Base-by-base conservation (phyloP, 1,140 invertebrate genomes). In the Rhynchophorus ferrugineus region DNA sequence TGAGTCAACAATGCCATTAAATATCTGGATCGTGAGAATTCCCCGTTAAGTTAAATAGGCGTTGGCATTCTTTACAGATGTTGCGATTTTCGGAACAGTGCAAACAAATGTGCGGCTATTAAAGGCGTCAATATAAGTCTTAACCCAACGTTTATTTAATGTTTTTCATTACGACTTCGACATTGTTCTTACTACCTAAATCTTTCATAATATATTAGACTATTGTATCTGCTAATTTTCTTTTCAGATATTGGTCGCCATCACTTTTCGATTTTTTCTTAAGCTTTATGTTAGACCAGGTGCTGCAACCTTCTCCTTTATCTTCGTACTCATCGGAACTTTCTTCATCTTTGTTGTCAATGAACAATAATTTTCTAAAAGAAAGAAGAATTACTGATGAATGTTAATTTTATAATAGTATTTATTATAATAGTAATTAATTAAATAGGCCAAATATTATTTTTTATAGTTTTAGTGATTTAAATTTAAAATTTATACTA, bases 321-420 rank as follows among this genome's bases (percentile, higher is more conserved):
- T 13, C 22, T n/a, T 53, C 50, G 19, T 34, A 33, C 5, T 33
- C 44, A n/a, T 33, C 21, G 9, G 43, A 46, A 20, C n/a, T 13
- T 7, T 33, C 35, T 11, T 49, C 47, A 14, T 51, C 49, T 3
- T 44, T 11, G 6, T 22, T 21, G 41, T 51, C 49, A 11, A 51
- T 37, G 19, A 51, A 51, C 19, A 51, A 37, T 33, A 51, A 17
- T 24, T 18, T 43, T 16, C 49, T 51, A 24, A 19, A 51, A 44
- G 24, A 0, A 8, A 37, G 3, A n/a, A n/a, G 6, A 5, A 6
- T 33, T 6, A 11, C 5, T 6, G 11, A 6, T 33, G 11, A 33
- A 33, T 33, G 29, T 11, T 6, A 33, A 33, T 6, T 33, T 33
- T 6, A 5, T 33, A 33, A 33, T 33, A 33, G 6, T 7, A 7